Evolutionary conservation across 30 jellyfish, hydroid and myxozoan species (phyloP).

Genomic region (Aurelia sp.): DNA sequence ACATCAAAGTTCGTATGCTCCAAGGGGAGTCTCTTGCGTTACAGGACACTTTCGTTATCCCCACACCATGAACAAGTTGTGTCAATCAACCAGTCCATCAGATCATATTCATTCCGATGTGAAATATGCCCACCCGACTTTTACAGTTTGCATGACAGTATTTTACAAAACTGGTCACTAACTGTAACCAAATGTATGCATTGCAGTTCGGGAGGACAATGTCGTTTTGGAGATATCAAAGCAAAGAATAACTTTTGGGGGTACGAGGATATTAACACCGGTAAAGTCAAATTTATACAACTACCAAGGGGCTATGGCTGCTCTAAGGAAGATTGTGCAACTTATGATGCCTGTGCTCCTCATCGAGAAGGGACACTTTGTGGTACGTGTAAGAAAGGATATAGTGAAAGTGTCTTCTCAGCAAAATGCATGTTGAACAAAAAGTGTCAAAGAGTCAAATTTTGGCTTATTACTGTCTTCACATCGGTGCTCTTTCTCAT

Average conservation of each 20-base stretch:
- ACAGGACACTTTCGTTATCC: background rate
- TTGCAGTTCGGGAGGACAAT: background rate
- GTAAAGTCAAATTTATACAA: background rate
- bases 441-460: background rate
- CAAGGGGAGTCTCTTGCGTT: background rate
- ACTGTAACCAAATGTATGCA: background rate
- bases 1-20: background rate
- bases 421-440: background rate
- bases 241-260: background rate
- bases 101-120: background rate
- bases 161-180: background rate
- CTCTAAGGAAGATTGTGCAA: background rate
- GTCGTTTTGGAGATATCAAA: background rate
- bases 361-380: background rate
- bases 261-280: background rate
- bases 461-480: background rate
- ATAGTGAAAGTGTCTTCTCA: background rate
- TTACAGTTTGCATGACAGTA: constrained; percentile 1
- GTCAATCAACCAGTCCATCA: background rate
- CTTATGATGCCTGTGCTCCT: constrained; percentile 5
- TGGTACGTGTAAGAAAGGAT: background rate
- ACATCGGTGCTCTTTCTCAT: background rate
- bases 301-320: constrained; percentile 14
- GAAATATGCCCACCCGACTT: background rate
- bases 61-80: no score